Percentiles rank a stretch among this genome's conserved stretches.
phyloP scores from a whole-genome alignment of 2,888 invertebrate genomes.

The Ichneumon xanthorius region DNA sequence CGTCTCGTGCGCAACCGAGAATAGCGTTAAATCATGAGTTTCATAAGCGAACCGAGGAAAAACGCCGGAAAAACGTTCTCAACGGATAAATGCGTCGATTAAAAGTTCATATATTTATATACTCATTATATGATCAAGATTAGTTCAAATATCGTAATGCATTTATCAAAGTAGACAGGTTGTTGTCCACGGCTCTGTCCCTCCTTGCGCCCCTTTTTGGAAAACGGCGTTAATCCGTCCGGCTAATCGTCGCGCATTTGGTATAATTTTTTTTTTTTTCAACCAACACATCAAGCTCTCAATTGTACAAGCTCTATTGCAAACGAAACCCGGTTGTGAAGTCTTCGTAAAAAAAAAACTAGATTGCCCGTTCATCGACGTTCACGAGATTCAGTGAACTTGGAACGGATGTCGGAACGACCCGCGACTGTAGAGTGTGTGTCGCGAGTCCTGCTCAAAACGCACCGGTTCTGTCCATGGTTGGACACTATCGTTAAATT shows the following conservation, averaged over 20 bases:
- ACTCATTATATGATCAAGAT: slow-evolving; percentile 59
- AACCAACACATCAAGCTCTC: neutral
- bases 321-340: slow-evolving; percentile 71
- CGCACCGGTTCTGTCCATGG: slow-evolving; percentile 20
- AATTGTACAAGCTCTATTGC: slow-evolving; percentile 69
- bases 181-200: slow-evolving; percentile 64
- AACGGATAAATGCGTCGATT: slow-evolving; percentile 75
- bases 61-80: slow-evolving; percentile 81
- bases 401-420: slow-evolving; percentile 47
- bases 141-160: slow-evolving; percentile 81
- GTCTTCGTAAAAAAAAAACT: slow-evolving; percentile 12
- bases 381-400: slow-evolving; percentile 60
- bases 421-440: slow-evolving; percentile 7
- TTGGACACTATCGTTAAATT: slow-evolving; percentile 42
- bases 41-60: slow-evolving; percentile 78
- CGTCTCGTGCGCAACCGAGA: slow-evolving; percentile 82
- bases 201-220: slow-evolving; percentile 33
- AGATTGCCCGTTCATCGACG: slow-evolving; percentile 15
- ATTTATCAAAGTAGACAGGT: slow-evolving; percentile 82
- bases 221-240: slow-evolving; percentile 44
- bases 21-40: slow-evolving; percentile 74
- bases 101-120: slow-evolving; percentile 75
- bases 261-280: neutral
- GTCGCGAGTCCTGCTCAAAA: slow-evolving; percentile 18
- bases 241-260: neutral